Evolutionary conservation across 2,113 vertebrate species (phyloP), one percentile per base, ranked within the genome.

Genomic region (Eurystomus gularis): DNA sequence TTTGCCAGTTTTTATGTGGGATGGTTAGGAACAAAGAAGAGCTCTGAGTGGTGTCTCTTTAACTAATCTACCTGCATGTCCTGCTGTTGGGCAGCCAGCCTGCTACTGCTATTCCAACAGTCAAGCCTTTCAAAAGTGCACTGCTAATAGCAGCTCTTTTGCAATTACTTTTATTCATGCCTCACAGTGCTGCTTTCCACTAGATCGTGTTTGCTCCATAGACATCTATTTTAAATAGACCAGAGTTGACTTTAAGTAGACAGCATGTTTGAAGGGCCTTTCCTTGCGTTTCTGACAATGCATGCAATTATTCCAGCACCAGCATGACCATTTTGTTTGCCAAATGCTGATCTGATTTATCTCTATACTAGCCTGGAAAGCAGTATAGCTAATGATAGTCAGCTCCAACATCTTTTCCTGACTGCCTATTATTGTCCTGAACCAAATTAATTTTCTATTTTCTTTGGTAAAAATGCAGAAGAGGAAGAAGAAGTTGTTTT

Each of bases 391-490:
- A 52, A 88, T 57, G 78, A 71, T n/a, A 86, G 55, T 86, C 39
- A 91, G 69, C 71, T 88, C 65, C 57, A 85, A 33, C 55, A 65
- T 72, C 39, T 92, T 87, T 88, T 88, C n/a, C 19, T 81, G 28
- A 71, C 86, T 82, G 37, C 62, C 62, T 95, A 39, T 79, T 95
- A 75, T 90, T 88, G 64, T 82, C 35, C 49, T 71, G 64, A 93
- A 95, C 62, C 33, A 26, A 71, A 80, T 82, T 77, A 54, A 70
- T 86, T 91, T 85, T 91, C 61, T 86, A 35, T 83, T 88, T 90
- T 76, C 60, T 91, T 86, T 81, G 81, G 77, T 93, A 61, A 95
- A 93, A 93, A 69, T 61, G 37, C 78, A 78, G 61, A 87, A 77
- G n/a, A 33, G 20, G 48, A 93, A 86, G 73, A 82, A 83, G 55